These are phyloP conservation scores for Diorhabda elongata DNA, from an alignment of 1,140 invertebrate species.

Conservation along the genomic window DNA sequence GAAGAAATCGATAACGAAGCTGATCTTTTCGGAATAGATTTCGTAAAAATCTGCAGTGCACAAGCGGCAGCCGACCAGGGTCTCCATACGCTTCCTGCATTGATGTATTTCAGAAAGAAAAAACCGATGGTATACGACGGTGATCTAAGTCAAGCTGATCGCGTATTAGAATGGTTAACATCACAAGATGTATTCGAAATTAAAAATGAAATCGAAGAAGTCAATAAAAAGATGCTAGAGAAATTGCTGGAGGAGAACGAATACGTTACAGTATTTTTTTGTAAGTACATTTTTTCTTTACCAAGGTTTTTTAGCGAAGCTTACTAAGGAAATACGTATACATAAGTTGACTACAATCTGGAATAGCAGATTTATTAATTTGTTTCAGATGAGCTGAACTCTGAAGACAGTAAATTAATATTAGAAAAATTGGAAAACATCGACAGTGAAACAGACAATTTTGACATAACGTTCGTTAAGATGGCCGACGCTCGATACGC, in stretches of 20 bases:
- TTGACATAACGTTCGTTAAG: slow-evolving; percentile 93
- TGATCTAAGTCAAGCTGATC: slow-evolving; percentile 82
- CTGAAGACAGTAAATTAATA: slow-evolving; percentile 72
- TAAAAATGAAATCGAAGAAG: slow-evolving; percentile 94
- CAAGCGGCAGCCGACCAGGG: slow-evolving; percentile 79
- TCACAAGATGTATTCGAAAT: slow-evolving; percentile 94
- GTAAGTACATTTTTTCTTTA: slow-evolving; percentile 57
- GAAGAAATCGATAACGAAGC: slow-evolving; percentile 93
- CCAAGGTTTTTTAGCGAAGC: too few species aligned
- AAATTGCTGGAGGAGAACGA: slow-evolving; percentile 92
- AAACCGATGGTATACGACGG: slow-evolving; percentile 85
- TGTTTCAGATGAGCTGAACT: slow-evolving; percentile 70
- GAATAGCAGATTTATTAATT: background rate
- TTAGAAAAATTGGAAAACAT: slow-evolving; percentile 85
- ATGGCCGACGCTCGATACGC: slow-evolving; percentile 89
- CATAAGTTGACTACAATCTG: slow-evolving; percentile 2
- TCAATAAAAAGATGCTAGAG: slow-evolving; percentile 92
- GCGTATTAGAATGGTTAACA: slow-evolving; percentile 83
- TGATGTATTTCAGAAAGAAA: slow-evolving; percentile 88
- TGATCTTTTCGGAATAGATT: slow-evolving; percentile 89
- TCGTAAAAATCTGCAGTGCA: slow-evolving; percentile 86
- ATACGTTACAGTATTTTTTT: slow-evolving; percentile 92
- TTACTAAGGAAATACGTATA: background rate
- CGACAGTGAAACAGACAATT: slow-evolving; percentile 87
- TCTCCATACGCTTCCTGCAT: slow-evolving; percentile 75